phyloP scores from a whole-genome alignment of 1,140 invertebrate species.

The Drosophila tristis region DNA sequence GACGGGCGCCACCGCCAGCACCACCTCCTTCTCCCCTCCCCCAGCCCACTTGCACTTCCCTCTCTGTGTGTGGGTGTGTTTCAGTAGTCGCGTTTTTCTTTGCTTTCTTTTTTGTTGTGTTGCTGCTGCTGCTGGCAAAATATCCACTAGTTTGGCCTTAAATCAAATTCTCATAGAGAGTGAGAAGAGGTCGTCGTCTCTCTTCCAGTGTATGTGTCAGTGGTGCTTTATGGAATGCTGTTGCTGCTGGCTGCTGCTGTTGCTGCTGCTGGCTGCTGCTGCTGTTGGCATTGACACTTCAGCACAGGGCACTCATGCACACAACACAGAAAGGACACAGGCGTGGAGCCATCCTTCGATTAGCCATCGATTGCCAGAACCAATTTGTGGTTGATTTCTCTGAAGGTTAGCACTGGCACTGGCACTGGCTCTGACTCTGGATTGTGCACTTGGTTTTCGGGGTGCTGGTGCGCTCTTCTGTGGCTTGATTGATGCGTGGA shows the following conservation, averaged over 20 bases:
- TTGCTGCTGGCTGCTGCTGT: slow-evolving; percentile 26
- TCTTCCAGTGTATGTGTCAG: slow-evolving; percentile 29
- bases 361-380: slow-evolving; percentile 71
- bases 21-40: slow-evolving; percentile 7
- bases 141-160: slow-evolving; percentile 66
- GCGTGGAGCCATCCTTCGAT: slow-evolving; percentile 39
- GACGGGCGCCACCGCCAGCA: slow-evolving; percentile 20
- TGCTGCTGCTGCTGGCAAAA: slow-evolving; percentile 28
- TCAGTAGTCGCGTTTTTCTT: slow-evolving; percentile 46
- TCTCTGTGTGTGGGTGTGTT: slow-evolving; percentile 19
- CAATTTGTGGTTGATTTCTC: slow-evolving; percentile 66
- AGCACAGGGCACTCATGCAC: slow-evolving; percentile 25
- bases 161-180: slow-evolving; percentile 62
- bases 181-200: background rate
- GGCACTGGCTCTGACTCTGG: background rate
- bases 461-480: slow-evolving; percentile 17
- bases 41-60: background rate
- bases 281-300: slow-evolving; percentile 72
- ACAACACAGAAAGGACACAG: slow-evolving; percentile 12
- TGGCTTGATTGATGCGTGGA: slow-evolving; percentile 37
- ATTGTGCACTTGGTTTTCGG: background rate
- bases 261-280: background rate
- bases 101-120: slow-evolving; percentile 10
- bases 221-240: slow-evolving; percentile 57
- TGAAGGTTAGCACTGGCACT: slow-evolving; percentile 56